Evolutionary conservation across 35 echinoderm and acorn worm species (phyloP).

Genomic region (Nesometra sesokonis): DNA sequence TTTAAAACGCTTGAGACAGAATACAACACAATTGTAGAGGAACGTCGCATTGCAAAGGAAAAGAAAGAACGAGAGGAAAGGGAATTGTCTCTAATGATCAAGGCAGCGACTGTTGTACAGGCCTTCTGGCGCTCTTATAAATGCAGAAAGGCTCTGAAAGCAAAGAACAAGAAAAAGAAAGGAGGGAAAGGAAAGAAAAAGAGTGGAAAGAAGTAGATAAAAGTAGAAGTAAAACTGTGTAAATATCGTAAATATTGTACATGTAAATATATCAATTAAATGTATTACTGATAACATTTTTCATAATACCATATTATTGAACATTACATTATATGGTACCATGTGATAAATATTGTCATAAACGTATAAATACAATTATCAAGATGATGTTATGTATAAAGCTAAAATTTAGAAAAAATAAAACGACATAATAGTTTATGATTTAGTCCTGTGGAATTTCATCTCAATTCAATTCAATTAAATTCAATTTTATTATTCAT

Average conservation of each 20-base stretch:
- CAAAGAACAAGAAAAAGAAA: conserved; percentile 86
- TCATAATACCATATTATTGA: too few species aligned
- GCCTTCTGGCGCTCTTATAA: conserved; percentile 95
- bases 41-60: conserved; percentile 71
- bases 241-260: not conserved
- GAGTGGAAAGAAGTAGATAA: conserved; percentile 47
- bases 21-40: conserved; percentile 77
- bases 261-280: too few species aligned
- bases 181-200: conserved; percentile 58
- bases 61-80: conserved; percentile 80
- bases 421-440: too few species aligned
- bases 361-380: too few species aligned
- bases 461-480: too few species aligned
- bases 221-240: not conserved
- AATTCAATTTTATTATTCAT: too few species aligned
- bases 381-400: too few species aligned
- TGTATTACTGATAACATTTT: too few species aligned
- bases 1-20: conserved; percentile 87
- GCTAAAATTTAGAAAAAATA: too few species aligned
- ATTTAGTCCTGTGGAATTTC: too few species aligned
- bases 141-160: conserved; percentile 81
- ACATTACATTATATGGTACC: too few species aligned
- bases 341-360: too few species aligned
- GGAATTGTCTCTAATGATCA: conserved; percentile 76
- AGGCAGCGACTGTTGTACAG: conserved; percentile 83